Conservation (phyloP, 1,140 invertebrate genomes). For the Drosophila santomea region DNA sequence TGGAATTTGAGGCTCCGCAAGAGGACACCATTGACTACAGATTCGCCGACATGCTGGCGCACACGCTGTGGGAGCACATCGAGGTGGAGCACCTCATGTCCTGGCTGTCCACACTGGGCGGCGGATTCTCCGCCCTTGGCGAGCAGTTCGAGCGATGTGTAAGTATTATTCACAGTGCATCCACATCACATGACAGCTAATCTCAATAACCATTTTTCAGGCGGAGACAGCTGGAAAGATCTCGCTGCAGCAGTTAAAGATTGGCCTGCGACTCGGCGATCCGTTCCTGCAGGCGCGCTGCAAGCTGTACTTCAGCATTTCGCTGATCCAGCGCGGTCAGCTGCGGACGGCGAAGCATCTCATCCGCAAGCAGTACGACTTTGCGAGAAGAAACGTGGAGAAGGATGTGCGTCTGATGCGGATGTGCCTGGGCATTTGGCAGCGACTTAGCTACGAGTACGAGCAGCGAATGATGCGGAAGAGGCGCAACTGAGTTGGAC, state of each 20-base stretch:
- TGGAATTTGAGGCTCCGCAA: conserved; percentile 85
- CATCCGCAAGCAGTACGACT: conserved; percentile 88
- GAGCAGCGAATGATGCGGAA: conserved; percentile 45
- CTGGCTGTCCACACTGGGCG: conserved; percentile 98
- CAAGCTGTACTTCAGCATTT: conserved; percentile 93
- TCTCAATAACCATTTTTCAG: conserved; percentile 84
- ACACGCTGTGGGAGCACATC: conserved; percentile 87
- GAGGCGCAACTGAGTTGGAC: not conserved
- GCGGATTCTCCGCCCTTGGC: conserved; percentile 96
- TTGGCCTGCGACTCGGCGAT: conserved; percentile 93
- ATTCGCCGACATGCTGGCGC: conserved; percentile 86
- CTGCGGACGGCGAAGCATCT: conserved; percentile 88
- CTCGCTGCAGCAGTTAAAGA: conserved; percentile 91
- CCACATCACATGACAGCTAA: no score
- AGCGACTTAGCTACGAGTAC: conserved; percentile 89
- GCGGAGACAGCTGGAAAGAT: conserved; percentile 94
- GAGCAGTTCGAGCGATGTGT: conserved; percentile 93
- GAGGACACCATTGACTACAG: conserved; percentile 88
- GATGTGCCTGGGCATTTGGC: conserved; percentile 95
- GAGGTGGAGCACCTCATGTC: conserved; percentile 94
- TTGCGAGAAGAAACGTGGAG: conserved; percentile 84
- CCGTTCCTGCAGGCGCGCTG: conserved; percentile 91
- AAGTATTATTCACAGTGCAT: conserved; percentile 79
- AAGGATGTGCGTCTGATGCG: conserved; percentile 88
- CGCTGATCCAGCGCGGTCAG: conserved; percentile 92